Evolutionary conservation across 2,113 vertebrate genomes (phyloP).

Genomic region (Etheostoma spectabile): DNA sequence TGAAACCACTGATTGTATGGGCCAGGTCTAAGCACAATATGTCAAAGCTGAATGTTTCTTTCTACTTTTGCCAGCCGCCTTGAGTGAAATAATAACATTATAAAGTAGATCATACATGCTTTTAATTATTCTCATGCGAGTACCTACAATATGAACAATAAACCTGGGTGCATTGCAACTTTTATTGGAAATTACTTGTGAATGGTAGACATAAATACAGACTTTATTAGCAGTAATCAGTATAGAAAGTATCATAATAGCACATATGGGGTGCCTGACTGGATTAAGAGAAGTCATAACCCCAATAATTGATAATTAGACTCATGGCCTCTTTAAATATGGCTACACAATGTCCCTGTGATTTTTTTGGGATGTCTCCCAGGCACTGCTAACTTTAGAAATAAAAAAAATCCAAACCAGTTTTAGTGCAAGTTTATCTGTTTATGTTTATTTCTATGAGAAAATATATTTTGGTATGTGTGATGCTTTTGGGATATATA

Average conservation of each 20-base stretch:
- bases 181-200: conserved; percentile 69
- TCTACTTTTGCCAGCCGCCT: conserved; percentile 43
- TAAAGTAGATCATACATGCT: conserved; percentile 44
- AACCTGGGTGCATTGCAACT: conserved; percentile 52
- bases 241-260: conserved; percentile 33
- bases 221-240: conserved; percentile 62
- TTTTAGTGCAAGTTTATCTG: conserved; percentile 52
- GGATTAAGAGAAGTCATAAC: conserved; percentile 62
- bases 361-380: conserved; percentile 62
- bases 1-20: conserved; percentile 49
- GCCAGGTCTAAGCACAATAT: conserved; percentile 32
- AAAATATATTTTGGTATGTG: conserved; percentile 50
- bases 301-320: conserved; percentile 73
- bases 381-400: conserved; percentile 65
- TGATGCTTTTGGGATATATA: conserved; percentile 56
- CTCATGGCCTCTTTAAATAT: conserved; percentile 55
- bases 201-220: conserved; percentile 44
- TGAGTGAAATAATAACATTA: conserved; percentile 38
- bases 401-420: conserved; percentile 45
- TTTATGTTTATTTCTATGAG: conserved; percentile 56
- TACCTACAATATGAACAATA: conserved; percentile 46
- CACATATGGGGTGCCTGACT: conserved; percentile 64
- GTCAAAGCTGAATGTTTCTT: conserved; percentile 56
- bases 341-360: conserved; percentile 60
- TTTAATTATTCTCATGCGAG: conserved; percentile 74